Evolutionary conservation across 2,113 vertebrate genomes (phyloP), one percentile per base, ranked within the genome.

Genomic region (Pao palembangensis): DNA sequence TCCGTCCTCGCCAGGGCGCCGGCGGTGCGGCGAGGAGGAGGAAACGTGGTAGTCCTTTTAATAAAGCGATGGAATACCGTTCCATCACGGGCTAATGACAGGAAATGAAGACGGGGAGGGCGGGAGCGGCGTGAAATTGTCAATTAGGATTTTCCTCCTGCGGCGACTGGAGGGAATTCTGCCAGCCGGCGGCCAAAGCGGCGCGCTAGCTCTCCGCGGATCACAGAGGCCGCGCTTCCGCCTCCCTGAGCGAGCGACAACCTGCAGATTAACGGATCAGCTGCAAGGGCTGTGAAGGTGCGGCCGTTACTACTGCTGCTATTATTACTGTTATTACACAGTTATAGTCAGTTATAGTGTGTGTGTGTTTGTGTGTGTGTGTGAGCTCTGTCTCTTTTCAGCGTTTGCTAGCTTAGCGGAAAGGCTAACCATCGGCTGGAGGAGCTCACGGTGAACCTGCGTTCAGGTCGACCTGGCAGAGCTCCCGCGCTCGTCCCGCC

Each of bases 81-180:
- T 81, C 69, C 67, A 80, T 78, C 76, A 69, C 58, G 61, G 64
- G 68, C 77, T 76, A 72, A 81, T 83, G 80, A 81, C 70, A 72
- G 75, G 49, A 73, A 80, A 82, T 78, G 71, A 82, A 81, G 64
- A 67, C 75, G 64, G 48, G 51, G 58, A 72, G 80, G 63, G 61
- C 74, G 56, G 70, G 56, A 66, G 69, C 69, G 31, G 80, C 81
- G 78, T 83, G 69, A 81, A 83, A 78, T 80, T 81, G 82, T 80
- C 80, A 83, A 80, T 85, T 78, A 83, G 73, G 71, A 82, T 85
- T 80, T 80, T 81, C 80, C 74, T 81, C 67, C 73, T 74, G 80
- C 51, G 57, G 76, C 49, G 65, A 67, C 75, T 62, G 31, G 43
- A 71, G 76, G 75, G 73, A 76, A 76, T 80, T 76, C 57, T 76